Base-by-base conservation (phyloP, 2,888 invertebrate genomes). In the Leucophenga montana region DNA sequence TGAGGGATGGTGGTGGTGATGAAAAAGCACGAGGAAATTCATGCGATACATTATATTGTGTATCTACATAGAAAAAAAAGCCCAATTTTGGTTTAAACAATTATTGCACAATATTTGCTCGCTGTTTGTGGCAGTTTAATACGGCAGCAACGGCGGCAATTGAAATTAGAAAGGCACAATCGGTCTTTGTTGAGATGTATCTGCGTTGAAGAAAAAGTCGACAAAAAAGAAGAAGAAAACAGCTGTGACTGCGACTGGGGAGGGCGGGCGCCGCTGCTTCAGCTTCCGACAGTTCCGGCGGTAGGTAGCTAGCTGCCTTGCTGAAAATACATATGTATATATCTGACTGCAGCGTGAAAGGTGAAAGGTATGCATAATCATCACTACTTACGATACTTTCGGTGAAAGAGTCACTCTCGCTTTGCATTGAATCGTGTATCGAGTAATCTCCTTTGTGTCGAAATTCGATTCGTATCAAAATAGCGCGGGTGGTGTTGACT, bases 91-190 rank as follows among this genome's bases (percentile, higher is more conserved):
- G 39, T 39, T 39, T 39, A 1, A 5, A 59, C n/a, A 31, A n/a
- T 18, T 46, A 62, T 62, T 62, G 62, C 62, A 62, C 62, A 62
- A 62, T 46, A 61, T 39, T 39, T 20, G 22, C 54, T 56, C 20
- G 13, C 13, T 22, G 20, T 20, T 3, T 18, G 54, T 39, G 3
- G 39, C 39, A 1, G 39, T 1, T 8, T 1, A 8, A 39, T 8
- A 39, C 11, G 11, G 39, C 39, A 39, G 11, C 39, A 11, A 16
- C 50, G 16, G 50, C 5, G 71, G 79, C 84, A 82, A 81, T 84
- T 84, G 84, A 82, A 82, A 82, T 82, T 82, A 82, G 81, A 84
- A 82, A 82, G 81, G 81, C 83, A 64, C 13, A 31, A 39, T 18
- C 46, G 46, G n/a, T n/a, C 27, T 2, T 3, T 4, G 27, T 27